A percentile compares a stretch with the other conserved stretches of the same genome.
These are phyloP conservation scores for Ceraclea dissimilis DNA, from an alignment of 2,888 invertebrate genomes.

Conservation along the genomic window DNA sequence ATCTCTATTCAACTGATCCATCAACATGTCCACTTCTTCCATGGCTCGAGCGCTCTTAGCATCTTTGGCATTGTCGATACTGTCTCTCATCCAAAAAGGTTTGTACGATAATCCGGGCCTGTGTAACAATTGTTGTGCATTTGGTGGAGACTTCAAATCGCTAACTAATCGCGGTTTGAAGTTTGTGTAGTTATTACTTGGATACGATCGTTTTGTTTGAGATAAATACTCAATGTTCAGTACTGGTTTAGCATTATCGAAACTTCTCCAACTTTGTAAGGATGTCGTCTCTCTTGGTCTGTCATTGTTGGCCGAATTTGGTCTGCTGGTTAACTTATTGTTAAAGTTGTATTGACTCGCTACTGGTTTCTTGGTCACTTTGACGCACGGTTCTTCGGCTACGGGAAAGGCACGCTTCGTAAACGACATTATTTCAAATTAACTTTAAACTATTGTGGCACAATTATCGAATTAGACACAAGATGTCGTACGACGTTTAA, in stretches of 20 bases:
- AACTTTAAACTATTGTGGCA: too few species aligned
- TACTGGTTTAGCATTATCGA: neutral
- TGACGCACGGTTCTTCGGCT: neutral
- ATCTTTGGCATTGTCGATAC: neutral
- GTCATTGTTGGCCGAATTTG: neutral
- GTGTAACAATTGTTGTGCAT: neutral
- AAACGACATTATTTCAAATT: too few species aligned
- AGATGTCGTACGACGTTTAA: too few species aligned
- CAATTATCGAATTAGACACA: too few species aligned
- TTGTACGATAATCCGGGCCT: constrained; percentile 17
- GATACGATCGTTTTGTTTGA: too few species aligned
- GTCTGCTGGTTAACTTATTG: neutral
- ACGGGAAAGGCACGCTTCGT: neutral
- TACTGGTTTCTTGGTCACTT: neutral
- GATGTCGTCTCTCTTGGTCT: neutral
- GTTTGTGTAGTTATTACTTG: constrained; percentile 2
- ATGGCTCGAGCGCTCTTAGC: neutral
- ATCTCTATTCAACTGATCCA: too few species aligned
- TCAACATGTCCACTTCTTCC: neutral
- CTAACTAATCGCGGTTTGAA: constrained; percentile 7
- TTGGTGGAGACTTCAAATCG: too few species aligned
- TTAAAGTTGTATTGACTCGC: neutral
- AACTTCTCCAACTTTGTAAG: neutral
- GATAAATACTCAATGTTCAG: too few species aligned
- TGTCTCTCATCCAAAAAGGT: constrained; percentile 17